A percentile compares a stretch with the other conserved stretches of the same genome.
Evolutionary conservation across 2,888 invertebrate genomes (phyloP).

Genomic region (Agonopterix arenella): DNA sequence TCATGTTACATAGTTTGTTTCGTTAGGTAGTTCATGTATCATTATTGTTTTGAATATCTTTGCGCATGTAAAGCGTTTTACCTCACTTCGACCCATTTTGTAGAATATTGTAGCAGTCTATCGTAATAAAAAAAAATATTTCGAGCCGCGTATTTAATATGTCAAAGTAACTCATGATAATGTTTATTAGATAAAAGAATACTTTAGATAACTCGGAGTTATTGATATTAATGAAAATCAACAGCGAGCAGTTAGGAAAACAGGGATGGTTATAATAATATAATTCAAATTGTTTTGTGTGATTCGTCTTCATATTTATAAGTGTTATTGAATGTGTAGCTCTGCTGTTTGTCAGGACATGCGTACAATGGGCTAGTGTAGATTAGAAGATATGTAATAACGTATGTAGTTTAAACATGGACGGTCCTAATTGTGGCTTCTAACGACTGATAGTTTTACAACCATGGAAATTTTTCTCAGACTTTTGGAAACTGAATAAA

Average conservation of each 20-base stretch:
- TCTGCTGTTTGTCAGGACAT: constrained; percentile 54
- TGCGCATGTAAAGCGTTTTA: constrained; percentile 36
- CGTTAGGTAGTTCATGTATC: constrained; percentile 23
- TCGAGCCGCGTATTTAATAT: constrained; percentile 77
- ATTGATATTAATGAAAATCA: constrained; percentile 56
- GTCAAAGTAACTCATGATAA: constrained; percentile 75
- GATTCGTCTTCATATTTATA: constrained; percentile 66
- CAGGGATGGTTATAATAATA: constrained; percentile 71
- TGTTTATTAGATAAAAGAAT: constrained; percentile 63
- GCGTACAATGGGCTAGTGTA: constrained; percentile 59
- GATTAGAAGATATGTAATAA: constrained; percentile 47
- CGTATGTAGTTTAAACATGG: constrained; percentile 29
- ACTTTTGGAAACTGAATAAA: no score
- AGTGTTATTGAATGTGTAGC: constrained; percentile 70
- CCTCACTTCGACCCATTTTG: constrained; percentile 64
- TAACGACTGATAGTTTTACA: constrained; percentile 11
- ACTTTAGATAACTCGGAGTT: constrained; percentile 67
- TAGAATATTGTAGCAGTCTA: constrained; percentile 69
- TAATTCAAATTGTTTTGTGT: constrained; percentile 65
- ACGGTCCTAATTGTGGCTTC: constrained; percentile 28
- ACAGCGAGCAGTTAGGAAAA: constrained; percentile 74
- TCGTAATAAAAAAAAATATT: constrained; percentile 62
- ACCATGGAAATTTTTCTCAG: constrained; percentile 2
- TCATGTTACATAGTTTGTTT: constrained; percentile 28
- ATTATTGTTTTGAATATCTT: constrained; percentile 35